These are phyloP conservation scores for Hypsibius dujardini DNA, from an alignment of 1,140 invertebrate species.

Conservation along the genomic window DNA sequence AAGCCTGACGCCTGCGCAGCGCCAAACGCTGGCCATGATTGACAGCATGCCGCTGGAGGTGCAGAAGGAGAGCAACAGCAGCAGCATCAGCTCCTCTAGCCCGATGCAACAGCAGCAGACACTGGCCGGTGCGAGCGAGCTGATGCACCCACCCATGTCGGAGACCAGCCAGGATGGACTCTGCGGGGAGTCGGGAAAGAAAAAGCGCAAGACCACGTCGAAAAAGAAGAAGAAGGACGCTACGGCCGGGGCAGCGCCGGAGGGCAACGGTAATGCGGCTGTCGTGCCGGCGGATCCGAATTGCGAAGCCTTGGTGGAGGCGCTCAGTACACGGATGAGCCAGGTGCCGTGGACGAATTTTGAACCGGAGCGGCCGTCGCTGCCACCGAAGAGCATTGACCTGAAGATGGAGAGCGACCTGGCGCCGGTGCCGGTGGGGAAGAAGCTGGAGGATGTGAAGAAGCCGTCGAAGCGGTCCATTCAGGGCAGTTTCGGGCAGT, in stretches of 20 bases:
- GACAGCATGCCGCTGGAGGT: background rate
- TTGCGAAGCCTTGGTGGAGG: background rate
- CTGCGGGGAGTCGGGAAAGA: background rate
- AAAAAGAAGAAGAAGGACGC: background rate
- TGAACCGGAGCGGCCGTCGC: background rate
- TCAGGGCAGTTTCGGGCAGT: background rate
- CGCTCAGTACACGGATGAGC: background rate
- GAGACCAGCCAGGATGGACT: too few relatives aligned
- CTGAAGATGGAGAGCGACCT: background rate
- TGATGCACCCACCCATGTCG: too few relatives aligned
- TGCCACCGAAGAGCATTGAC: background rate
- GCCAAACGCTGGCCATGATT: background rate
- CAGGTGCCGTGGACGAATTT: background rate
- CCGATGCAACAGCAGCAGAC: background rate
- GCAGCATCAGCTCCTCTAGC: background rate
- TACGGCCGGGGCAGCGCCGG: background rate
- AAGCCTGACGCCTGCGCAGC: conserved; percentile 1
- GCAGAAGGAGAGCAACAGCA: background rate
- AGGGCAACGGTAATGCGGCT: background rate
- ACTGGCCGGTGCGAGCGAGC: background rate
- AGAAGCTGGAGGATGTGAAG: conserved; percentile 8
- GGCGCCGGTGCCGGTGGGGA: background rate
- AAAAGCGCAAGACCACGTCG: background rate
- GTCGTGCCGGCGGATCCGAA: too few relatives aligned
- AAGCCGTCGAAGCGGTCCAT: background rate